Conservation (phyloP, 1,140 invertebrate species). For the Gonioctena quinquepunctata region DNA sequence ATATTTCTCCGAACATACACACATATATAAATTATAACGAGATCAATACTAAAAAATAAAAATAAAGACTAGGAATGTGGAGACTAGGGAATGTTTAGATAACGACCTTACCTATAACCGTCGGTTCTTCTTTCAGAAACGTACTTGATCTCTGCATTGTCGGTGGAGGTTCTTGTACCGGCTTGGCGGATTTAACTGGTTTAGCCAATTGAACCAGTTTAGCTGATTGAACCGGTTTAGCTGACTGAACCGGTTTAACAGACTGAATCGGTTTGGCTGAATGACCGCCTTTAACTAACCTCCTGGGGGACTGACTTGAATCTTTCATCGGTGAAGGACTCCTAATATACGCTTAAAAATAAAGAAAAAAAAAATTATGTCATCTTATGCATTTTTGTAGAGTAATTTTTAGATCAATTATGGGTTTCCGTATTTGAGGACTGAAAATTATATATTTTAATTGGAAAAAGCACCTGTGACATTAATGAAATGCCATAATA, state of each 20-base stretch:
- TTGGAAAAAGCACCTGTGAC: no score
- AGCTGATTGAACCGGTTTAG: background rate
- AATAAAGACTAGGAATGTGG: slow-evolving; percentile 12
- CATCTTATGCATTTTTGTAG: no score
- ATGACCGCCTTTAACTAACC: slow-evolving; percentile 7
- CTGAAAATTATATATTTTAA: no score
- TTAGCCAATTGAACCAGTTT: background rate
- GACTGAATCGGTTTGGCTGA: background rate
- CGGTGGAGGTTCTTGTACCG: slow-evolving; percentile 31
- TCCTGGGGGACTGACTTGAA: slow-evolving; percentile 25
- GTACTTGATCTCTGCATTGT: slow-evolving; percentile 67
- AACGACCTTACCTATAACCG: slow-evolving; percentile 46
- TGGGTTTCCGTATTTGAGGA: no score
- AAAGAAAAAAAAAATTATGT: background rate
- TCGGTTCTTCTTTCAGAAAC: slow-evolving; percentile 71
- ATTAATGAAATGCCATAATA: no score
- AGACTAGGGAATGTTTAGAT: slow-evolving; percentile 29
- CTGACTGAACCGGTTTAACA: background rate
- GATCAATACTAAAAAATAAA: slow-evolving; percentile 3
- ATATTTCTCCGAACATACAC: no score
- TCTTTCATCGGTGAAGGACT: slow-evolving; percentile 40
- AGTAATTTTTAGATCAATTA: no score
- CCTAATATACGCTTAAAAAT: slow-evolving; percentile 26
- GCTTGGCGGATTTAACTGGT: background rate
- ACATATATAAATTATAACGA: slow-evolving; percentile 5